Evolutionary conservation across 2,113 vertebrate species (phyloP).

Genomic region (Phasianus colchicus): DNA sequence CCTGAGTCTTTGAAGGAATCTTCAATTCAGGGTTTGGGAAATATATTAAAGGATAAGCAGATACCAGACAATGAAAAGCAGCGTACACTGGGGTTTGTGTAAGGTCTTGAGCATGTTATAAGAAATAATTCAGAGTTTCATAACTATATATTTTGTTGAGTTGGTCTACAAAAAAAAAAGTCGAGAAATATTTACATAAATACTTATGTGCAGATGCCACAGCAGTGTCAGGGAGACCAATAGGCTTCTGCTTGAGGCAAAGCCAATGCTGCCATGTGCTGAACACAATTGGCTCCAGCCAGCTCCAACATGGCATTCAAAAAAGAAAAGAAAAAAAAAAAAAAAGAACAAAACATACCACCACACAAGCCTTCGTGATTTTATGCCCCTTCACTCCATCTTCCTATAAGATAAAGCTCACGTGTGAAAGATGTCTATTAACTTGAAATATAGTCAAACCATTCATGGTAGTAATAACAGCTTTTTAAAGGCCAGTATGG

Average conservation of each 20-base stretch:
- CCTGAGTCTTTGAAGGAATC: background rate
- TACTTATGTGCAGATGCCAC: background rate
- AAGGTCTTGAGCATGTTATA: background rate
- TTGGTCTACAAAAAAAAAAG: background rate
- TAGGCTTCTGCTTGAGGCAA: too few relatives aligned
- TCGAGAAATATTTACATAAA: background rate
- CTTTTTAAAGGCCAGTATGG: background rate
- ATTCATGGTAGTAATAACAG: background rate
- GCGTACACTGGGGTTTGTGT: rapidly evolving
- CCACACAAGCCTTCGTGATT: background rate
- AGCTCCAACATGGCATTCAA: background rate
- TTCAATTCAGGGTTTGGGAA: background rate
- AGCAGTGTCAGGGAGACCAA: background rate
- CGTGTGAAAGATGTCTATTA: background rate
- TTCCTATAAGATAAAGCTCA: background rate
- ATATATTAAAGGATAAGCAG: background rate
- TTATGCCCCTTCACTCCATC: background rate
- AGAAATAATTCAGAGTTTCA: background rate
- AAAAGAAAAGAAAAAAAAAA: background rate
- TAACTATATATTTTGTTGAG: background rate
- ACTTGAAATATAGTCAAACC: background rate
- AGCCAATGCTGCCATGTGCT: too few relatives aligned
- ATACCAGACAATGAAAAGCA: background rate
- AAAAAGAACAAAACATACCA: background rate
- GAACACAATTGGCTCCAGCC: background rate